Conservation (phyloP, 2,797 vertebrate species). For the Spinus olivaceus region DNA sequence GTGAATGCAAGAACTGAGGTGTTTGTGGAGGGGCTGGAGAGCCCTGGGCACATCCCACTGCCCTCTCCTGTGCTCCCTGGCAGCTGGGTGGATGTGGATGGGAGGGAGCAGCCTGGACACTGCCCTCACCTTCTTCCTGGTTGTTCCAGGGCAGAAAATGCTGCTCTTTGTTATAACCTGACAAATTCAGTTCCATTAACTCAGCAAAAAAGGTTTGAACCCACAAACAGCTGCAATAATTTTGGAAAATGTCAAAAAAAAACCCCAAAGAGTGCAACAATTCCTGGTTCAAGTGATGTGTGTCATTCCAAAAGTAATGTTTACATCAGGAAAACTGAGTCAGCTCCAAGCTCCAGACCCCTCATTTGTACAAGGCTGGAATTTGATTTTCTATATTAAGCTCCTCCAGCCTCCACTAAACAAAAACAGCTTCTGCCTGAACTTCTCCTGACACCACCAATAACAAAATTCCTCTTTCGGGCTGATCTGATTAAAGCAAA, state of each 20-base stretch:
- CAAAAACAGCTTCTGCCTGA: not conserved
- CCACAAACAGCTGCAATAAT: not conserved
- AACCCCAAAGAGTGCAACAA: not conserved
- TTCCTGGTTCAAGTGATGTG: not conserved
- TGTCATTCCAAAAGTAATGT: not conserved
- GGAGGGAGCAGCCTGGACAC: not conserved
- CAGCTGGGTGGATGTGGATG: not conserved
- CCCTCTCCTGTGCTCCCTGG: not conserved
- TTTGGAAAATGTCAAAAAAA: not conserved
- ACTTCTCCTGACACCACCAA: not conserved
- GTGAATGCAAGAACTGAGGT: not conserved
- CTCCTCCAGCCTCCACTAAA: not conserved
- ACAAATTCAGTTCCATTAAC: not conserved
- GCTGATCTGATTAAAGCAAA: not conserved
- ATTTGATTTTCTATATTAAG: not conserved
- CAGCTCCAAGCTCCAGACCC: not conserved
- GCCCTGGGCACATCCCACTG: rapidly evolving
- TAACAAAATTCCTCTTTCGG: not conserved
- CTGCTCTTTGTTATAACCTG: not conserved
- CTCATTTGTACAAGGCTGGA: not conserved
- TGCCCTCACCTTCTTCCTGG: not conserved
- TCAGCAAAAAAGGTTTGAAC: not conserved
- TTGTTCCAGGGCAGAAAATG: not conserved
- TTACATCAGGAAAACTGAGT: not conserved
- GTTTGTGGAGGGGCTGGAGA: not conserved